These are phyloP conservation scores for Carassius gibelio DNA, from an alignment of 2,113 vertebrate genomes.

Conservation along the genomic window DNA sequence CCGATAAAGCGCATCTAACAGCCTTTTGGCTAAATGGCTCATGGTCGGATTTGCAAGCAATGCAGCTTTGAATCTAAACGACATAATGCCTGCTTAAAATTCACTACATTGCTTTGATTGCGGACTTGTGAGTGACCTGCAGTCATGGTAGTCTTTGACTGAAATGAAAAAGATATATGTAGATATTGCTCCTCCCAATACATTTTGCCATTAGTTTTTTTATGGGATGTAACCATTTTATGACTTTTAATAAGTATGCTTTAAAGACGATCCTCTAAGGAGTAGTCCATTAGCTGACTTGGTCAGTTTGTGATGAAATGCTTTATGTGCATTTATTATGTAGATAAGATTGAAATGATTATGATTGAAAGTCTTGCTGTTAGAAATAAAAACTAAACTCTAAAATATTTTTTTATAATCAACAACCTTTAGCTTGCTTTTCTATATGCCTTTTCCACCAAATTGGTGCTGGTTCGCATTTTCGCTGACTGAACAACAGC, in stretches of 20 bases:
- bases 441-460: not conserved
- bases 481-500: not conserved
- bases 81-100: conserved; percentile 44
- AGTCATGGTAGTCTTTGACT: not conserved
- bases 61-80: conserved; percentile 50
- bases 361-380: not conserved
- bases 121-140: not conserved
- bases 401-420: not conserved
- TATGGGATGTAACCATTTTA: conserved; percentile 9
- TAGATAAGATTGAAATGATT: too few relatives aligned
- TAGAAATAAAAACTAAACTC: not conserved
- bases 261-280: not conserved
- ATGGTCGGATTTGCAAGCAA: conserved; percentile 21
- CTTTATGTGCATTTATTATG: conserved; percentile 10
- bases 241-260: conserved; percentile 31
- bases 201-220: not conserved
- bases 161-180: not conserved
- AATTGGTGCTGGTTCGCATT: not conserved
- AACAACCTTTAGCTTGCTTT: not conserved
- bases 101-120: conserved; percentile 45
- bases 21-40: conserved; percentile 41
- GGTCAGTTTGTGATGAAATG: conserved; percentile 8
- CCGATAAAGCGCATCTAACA: conserved; percentile 4
- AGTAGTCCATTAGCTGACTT: not conserved
- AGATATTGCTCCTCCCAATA: not conserved